Evolutionary conservation across 2,113 vertebrate species (phyloP), one percentile per base, ranked within the genome.

Genomic region (Sander vitreus): DNA sequence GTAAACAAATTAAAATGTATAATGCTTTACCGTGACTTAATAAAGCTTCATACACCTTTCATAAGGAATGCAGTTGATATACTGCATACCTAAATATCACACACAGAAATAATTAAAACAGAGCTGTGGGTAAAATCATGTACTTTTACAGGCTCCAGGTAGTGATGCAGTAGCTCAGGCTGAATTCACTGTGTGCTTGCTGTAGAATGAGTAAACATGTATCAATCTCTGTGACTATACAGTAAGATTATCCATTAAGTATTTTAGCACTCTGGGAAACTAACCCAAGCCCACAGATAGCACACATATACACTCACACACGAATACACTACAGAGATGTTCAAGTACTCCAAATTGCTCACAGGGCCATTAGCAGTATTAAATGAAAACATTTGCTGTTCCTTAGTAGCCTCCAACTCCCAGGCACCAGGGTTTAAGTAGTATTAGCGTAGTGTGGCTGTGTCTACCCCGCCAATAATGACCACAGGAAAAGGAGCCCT

Each of bases 1-100:
- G 84, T 91, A 92, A 91, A 93, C 89, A 93, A 92, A 93, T 94
- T 88, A 93, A 88, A 87, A 85, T 85, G 75, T 87, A 86, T 89
- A 89, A 88, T 92, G 88, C 89, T 90, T 93, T 91, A 89, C 89
- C 45, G 45, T 92, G 87, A 89, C 88, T 93, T 90, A 80, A 83
- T 83, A 91, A 86, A 71, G 83, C 69, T 83, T 87, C 81, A 72
- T 85, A 78, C 70, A 86, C 77, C 68, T 86, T 91, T 87, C 68
- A 80, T 80, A 64, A 74, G 71, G 60, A 75, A 78, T 78, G 79
- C 30, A 50, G 55, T 65, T 83, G 71, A 74, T 92, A 78, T 45
- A 70, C 21, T 76, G 33, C 82, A 78, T 64, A 73, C n/a, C 27
- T 71, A 65, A 59, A 74, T 74, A 70, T 89, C 80, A 70, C 79